A percentile compares a stretch with the other conserved stretches of the same genome.
These are phyloP conservation scores for Brachyrhaphis roseni DNA, from an alignment of 2,797 vertebrate genomes.

Conservation along the genomic window DNA sequence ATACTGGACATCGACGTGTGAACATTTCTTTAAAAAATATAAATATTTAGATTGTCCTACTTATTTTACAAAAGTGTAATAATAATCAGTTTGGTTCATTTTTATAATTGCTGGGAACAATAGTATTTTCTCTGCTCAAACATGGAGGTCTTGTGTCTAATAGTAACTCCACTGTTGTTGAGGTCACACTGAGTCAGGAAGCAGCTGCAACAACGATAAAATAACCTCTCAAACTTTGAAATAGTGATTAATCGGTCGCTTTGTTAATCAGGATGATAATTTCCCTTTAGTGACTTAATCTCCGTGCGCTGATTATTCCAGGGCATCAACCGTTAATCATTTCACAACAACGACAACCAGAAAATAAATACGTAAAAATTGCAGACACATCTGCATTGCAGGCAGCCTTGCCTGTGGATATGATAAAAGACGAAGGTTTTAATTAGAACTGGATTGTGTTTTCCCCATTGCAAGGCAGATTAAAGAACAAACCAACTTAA, in stretches of 20 bases:
- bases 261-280: neutral
- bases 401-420: neutral
- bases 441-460: conserved; percentile 8
- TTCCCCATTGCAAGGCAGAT: neutral
- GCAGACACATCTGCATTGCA: conserved; percentile 7
- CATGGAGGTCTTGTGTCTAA: neutral
- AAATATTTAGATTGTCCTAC: neutral
- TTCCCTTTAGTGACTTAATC: conserved; percentile 6
- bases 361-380: conserved; percentile 3
- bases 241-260: conserved; percentile 5
- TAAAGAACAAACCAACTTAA: neutral
- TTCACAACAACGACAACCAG: neutral
- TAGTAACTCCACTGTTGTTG: neutral
- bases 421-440: neutral
- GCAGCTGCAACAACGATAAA: neutral
- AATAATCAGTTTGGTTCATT: neutral
- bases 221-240: neutral
- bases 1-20: too few species aligned
- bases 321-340: conserved; percentile 7
- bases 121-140: neutral
- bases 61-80: neutral
- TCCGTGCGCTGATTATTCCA: conserved; percentile 5
- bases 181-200: neutral
- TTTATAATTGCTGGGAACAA: neutral
- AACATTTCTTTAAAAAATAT: neutral